These are phyloP conservation scores for Apis mellifera DNA, from an alignment of 1,140 invertebrate genomes.

Conservation along the genomic window DNA sequence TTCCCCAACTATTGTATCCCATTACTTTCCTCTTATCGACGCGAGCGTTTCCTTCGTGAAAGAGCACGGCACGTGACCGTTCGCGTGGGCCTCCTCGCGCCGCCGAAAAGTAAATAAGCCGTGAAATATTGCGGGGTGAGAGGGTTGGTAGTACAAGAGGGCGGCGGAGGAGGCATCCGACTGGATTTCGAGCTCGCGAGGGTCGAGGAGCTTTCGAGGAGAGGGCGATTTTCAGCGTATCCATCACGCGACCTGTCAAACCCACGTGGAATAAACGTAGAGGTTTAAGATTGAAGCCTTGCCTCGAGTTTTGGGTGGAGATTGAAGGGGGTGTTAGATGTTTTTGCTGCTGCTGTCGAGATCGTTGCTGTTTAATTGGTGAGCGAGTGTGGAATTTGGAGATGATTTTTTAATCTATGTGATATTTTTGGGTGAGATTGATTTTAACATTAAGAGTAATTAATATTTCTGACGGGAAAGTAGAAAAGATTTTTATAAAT, in stretches of 20 bases:
- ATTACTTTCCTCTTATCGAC: conserved; percentile 54
- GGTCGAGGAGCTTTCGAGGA: conserved; percentile 1
- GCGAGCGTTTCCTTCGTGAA: conserved; percentile 4
- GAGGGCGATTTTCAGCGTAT: conserved; percentile 32
- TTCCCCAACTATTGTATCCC: conserved; percentile 43
- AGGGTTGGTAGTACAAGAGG: neutral
- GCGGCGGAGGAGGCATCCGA: neutral
- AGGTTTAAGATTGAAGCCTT: conserved; percentile 29
- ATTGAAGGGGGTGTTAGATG: too few species aligned
- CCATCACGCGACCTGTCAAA: conserved; percentile 62
- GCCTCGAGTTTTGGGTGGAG: neutral
- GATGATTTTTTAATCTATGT: too few species aligned
- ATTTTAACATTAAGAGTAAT: too few species aligned
- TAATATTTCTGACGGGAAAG: too few species aligned
- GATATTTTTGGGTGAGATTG: too few species aligned
- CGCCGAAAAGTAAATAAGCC: conserved; percentile 62
- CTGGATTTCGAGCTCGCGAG: conserved; percentile 15
- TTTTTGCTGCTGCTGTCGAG: too few species aligned
- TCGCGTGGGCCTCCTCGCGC: neutral
- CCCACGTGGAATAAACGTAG: conserved; percentile 54
- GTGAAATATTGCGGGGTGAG: conserved; percentile 59
- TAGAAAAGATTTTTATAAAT: too few species aligned
- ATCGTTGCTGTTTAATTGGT: too few species aligned
- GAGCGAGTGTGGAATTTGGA: too few species aligned
- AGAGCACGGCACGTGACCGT: conserved; percentile 36